Evolutionary conservation across 2,797 vertebrate genomes (phyloP), one percentile per base, ranked within the genome.

Genomic region (Tragelaphus oryx): DNA sequence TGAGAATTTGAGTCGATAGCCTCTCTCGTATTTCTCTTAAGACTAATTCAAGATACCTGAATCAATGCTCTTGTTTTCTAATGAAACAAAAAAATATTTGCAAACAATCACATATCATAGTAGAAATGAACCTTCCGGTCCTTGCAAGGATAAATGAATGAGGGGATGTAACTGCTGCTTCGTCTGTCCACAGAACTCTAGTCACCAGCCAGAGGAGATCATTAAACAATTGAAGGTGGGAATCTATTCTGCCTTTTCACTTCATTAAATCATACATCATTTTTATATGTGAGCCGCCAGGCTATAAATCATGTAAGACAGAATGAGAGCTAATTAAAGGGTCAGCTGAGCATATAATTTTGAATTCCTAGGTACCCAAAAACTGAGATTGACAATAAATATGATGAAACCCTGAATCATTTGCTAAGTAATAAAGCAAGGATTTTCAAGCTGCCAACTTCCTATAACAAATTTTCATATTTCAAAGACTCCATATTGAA

Each of bases 281-380:
- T 98, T 98, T 98, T 98, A 98, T 97, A 95, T 12, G 96, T 96
- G 95, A 97, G 59, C 82, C 60, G 16, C 74, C 84, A 95, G 97
- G 96, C 94, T 97, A 98, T 98, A 98, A 98, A 99, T 99, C 98
- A 98, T 52, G 57, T 52, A 91, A 97, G 97, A 98, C 97, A 98
- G 98, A 98, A 98, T 97, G 97, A 98, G 97, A 98, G 95, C 98
- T 98, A 98, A 98, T 98, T 98, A 98, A 98, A 98, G 95, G 95
- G 97, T 96, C 97, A 98, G 93, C 94, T 98, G 97, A 98, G 98
- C 98, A 98, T 93, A 98, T 97, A 95, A 98, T 98, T 98, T 97
- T 98, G 92, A 97, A 96, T 95, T 97, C 92, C 68, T 97, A 93
- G 85, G 52, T 81, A 97, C 88, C 86, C 89, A 89, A 97, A 86